phyloP scores from a whole-genome alignment of 2,888 invertebrate genomes.

The Morpho achilles region DNA sequence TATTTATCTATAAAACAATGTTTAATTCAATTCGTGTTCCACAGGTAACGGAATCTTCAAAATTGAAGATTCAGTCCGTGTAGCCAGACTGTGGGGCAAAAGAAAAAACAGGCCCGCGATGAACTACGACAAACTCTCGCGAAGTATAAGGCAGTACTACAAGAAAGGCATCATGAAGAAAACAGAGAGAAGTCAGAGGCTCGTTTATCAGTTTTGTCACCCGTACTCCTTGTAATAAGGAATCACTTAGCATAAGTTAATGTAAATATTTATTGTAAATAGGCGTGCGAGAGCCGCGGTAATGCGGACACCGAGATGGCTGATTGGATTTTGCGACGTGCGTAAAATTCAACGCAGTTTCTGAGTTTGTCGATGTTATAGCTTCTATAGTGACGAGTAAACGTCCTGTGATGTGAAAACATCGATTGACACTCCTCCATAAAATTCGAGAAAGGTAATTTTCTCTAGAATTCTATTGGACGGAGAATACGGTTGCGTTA shows the following conservation, averaged over 20 bases:
- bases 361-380: slow-evolving; percentile 45
- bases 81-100: slow-evolving; percentile 98
- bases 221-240: slow-evolving; percentile 89
- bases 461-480: slow-evolving; percentile 72
- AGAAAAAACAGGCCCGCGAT: slow-evolving; percentile 99
- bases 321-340: slow-evolving; percentile 55
- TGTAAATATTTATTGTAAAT: slow-evolving; percentile 56
- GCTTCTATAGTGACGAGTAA: slow-evolving; percentile 35
- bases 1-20: slow-evolving; percentile 33
- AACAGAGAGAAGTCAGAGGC: slow-evolving; percentile 97
- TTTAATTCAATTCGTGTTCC: slow-evolving; percentile 54
- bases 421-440: slow-evolving; percentile 61
- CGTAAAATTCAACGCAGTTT: slow-evolving; percentile 58
- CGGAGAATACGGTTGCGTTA: slow-evolving; percentile 58
- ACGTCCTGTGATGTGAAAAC: slow-evolving; percentile 42
- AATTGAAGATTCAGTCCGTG: slow-evolving; percentile 98
- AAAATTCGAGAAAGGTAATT: slow-evolving; percentile 79
- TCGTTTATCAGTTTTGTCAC: slow-evolving; percentile 99
- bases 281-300: slow-evolving; percentile 63
- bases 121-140: slow-evolving; percentile 99
- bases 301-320: slow-evolving; percentile 63
- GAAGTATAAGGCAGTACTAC: slow-evolving; percentile 99
- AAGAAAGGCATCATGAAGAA: slow-evolving; percentile 99
- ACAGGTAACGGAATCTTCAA: slow-evolving; percentile 95
- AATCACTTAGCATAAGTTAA: slow-evolving; percentile 44